Evolutionary conservation across 1,140 invertebrate genomes (phyloP), one percentile per base, ranked within the genome.

Genomic region (Drosophila ogumai): DNA sequence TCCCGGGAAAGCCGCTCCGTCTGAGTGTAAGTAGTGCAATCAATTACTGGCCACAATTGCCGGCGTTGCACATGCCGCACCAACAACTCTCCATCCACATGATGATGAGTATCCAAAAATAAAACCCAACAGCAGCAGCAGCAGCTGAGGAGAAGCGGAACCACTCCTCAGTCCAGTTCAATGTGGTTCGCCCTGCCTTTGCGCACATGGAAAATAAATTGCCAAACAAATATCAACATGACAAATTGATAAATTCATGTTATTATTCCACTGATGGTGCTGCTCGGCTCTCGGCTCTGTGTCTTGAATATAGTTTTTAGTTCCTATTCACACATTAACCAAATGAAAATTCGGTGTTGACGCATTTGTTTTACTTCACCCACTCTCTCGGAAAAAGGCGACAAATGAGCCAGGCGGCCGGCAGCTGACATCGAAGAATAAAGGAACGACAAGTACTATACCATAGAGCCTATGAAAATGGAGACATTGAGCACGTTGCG

Each of bases 221-320:
- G 85, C 85, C 86, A 90, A 91, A 91, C 86, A 90, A 90, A 90
- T 90, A 90, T 90, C 86, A 90, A 90, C 86, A 90, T 90, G 86
- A 90, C 86, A 90, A 90, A 90, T 90, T 90, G 86, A 91, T 91
- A 87, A 90, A 90, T 90, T 81, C 82, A 80, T 90, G 87, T 90
- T 91, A 91, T 90, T 90, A 90, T 91, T 87, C 65, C 79, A 75
- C 65, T 81, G 72, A 61, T 76, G 74, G 56, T 84, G 72, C 67
- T 49, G 6, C 64, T 19, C 74, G 67, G 59, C 40, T 28, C 64
- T 19, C 74, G 67, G 59, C 40, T 28, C 32, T 55, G 57, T 40
- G 47, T 46, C 80, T 69, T 64, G 57, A 40, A 67, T 58, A 54
- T 58, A 78, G 78, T 81, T 65, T 56, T 81, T 81, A 65, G 79